Conservation (phyloP, 92 coral and sea anemone genomes). For the Hydrozoanthus gracilis region DNA sequence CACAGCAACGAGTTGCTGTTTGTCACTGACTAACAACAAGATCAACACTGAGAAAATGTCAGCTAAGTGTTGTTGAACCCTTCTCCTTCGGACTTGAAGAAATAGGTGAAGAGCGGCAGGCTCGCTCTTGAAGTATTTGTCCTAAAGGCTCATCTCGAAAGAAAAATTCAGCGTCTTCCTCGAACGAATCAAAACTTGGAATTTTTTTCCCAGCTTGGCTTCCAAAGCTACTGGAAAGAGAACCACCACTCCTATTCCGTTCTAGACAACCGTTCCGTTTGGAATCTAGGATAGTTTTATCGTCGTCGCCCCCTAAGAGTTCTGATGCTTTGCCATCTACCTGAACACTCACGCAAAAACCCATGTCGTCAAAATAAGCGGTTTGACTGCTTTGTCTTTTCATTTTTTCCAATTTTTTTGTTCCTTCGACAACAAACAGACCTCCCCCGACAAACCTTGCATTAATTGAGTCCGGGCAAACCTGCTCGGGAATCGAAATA, state of each 20-base stretch:
- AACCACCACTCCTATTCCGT: background rate
- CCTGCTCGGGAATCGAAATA: slow-evolving; percentile 41
- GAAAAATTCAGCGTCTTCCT: slow-evolving; percentile 37
- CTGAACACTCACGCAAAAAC: slow-evolving; percentile 29
- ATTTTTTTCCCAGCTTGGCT: background rate
- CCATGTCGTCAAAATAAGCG: slow-evolving; percentile 42
- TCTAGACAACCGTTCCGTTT: background rate
- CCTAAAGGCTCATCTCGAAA: slow-evolving; percentile 44
- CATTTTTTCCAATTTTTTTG: slow-evolving; percentile 4
- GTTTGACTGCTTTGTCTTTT: slow-evolving; percentile 19
- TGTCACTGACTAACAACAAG: no score
- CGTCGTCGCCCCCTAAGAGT: background rate
- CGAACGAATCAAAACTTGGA: slow-evolving; percentile 42
- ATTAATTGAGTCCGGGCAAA: slow-evolving; percentile 16
- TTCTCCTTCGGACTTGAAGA: background rate
- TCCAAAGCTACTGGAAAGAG: background rate
- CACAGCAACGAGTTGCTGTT: no score
- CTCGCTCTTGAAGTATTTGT: slow-evolving; percentile 27
- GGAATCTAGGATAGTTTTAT: background rate
- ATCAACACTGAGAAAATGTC: background rate
- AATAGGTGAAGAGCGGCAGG: background rate
- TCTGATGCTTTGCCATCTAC: slow-evolving; percentile 4
- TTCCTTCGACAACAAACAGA: slow-evolving; percentile 32
- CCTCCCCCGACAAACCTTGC: slow-evolving; percentile 45
- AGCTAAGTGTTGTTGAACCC: background rate